Base-by-base conservation (phyloP, 2,113 vertebrate species). In the Notechis scutatus region DNA sequence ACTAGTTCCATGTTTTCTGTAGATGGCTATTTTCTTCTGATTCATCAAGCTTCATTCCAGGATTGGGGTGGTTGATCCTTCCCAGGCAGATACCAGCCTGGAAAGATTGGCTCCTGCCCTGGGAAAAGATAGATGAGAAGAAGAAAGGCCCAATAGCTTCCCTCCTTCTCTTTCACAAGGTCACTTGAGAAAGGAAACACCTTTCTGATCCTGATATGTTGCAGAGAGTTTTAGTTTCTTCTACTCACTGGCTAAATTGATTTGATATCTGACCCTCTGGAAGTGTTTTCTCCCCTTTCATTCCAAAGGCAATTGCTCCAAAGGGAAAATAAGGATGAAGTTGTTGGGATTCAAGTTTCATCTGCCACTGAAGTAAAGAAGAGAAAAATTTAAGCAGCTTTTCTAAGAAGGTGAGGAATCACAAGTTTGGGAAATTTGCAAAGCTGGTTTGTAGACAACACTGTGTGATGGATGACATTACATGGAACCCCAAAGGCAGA, bases 381-480 rank as follows among this genome's bases (percentile, higher is more conserved):
- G 69, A 81, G 34, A 81, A 42, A 42, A 42, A 81, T 42, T 81
- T 42, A 81, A 81, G 7, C 74, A 81, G 74, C 2, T 42, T 42
- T 81, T 42, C 34, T 34, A 42, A 81, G 34, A 8, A 34, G 7
- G 3, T 81, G 74, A 81, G 34, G 34, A 81, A 81, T 81, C 74
- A 81, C 74, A 81, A 81, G 74, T 81, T 81, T 81, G 74, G 34
- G 18, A 81, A 81, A 42, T 81, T 42, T 81, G 74, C 74, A 81
- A 18, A 81, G 69, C 69, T 81, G 69, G 69, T 81, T 74, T 74
- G 69, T 74, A 34, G 85, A 88, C 90, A 93, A 12, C 87, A 92
- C 93, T 91, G 92, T 97, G 97, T 81, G 97, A 97, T 97, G 97
- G 97, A 97, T 97, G 96, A 95, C 93, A 94, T 94, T 93, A 93